Evolutionary conservation across 2,797 vertebrate genomes (phyloP), one percentile per base, ranked within the genome.

Genomic region (Cygnus olor): DNA sequence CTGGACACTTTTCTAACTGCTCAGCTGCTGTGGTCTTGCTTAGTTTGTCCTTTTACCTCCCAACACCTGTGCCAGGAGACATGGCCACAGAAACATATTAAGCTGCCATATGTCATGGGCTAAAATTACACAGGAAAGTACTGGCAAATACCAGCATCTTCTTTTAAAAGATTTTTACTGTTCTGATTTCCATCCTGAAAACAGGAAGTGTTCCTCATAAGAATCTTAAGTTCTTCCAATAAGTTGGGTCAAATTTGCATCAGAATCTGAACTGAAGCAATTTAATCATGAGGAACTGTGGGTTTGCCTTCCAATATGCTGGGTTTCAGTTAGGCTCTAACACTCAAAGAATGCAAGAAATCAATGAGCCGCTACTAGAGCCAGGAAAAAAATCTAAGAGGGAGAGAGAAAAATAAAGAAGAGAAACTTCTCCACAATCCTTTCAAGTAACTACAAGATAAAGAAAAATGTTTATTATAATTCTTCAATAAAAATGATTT

Each of bases 41-140:
- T 16, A 69, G 28, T 1, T 3, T 7, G 34, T 8, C 34, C 34
- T 4, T 0, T 13, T 73, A 51, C 9, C 24, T 58, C 61, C 36
- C 30, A 69, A 18, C 30, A 42, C 5, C 15, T 72, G 63, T 72
- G 15, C 32, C 70, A 56, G 27, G 47, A 70, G 22, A 83, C 9
- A 42, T 2, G 16, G 40, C 34, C n/a, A 22, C 40, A 73, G 24
- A 54, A 82, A 70, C 9, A 6, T 6, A 38, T 10, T 20, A 13
- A 83, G 14, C 2, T 80, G 11, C 28, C 60, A 25, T 18, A 16
- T 1, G 11, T 30, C 53, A 47, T 0, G 1, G 27, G 14, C 14
- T 72, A 72, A 93, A 85, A 69, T 19, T 22, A 45, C 14, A n/a
- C 11, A 44, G 27, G 14, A 76, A 91, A 92, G 85, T 11, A 40